A percentile compares a stretch with the other conserved stretches of the same genome.
Evolutionary conservation across 2,888 invertebrate species (phyloP).

Genomic region (Agriopis marginaria): DNA sequence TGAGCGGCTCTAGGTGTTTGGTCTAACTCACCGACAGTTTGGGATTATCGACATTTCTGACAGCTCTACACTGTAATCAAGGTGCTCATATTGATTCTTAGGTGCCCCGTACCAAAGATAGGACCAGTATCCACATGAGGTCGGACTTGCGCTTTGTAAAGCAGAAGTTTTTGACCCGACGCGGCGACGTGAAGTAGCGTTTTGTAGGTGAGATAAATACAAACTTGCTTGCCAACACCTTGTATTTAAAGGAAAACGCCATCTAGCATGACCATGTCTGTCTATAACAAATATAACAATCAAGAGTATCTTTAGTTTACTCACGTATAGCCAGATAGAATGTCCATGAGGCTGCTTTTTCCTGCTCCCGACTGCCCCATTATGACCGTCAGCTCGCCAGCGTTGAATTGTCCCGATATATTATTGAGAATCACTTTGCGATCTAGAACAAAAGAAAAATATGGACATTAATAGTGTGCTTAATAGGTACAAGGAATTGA

Average conservation of each 20-base stretch:
- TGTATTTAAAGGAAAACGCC: neutral
- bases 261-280: neutral
- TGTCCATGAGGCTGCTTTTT: constrained; percentile 95
- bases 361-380: constrained; percentile 97
- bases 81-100: too few species aligned
- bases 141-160: too few species aligned
- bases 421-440: constrained; percentile 87
- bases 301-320: constrained; percentile 56
- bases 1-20: too few species aligned
- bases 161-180: too few species aligned
- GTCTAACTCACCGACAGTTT: too few species aligned
- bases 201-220: too few species aligned
- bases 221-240: neutral
- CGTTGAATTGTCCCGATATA: constrained; percentile 89
- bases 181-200: too few species aligned
- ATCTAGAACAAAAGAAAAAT: constrained; percentile 69
- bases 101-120: too few species aligned
- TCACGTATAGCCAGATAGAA: constrained; percentile 96
- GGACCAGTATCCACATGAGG: too few species aligned
- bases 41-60: too few species aligned
- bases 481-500: too few species aligned
- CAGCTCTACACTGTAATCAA: too few species aligned
- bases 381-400: constrained; percentile 93
- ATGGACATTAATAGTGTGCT: neutral
- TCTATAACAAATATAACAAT: constrained; percentile 1